Conservation (phyloP, 2,888 invertebrate species). For the Bembecia ichneumoniformis region DNA sequence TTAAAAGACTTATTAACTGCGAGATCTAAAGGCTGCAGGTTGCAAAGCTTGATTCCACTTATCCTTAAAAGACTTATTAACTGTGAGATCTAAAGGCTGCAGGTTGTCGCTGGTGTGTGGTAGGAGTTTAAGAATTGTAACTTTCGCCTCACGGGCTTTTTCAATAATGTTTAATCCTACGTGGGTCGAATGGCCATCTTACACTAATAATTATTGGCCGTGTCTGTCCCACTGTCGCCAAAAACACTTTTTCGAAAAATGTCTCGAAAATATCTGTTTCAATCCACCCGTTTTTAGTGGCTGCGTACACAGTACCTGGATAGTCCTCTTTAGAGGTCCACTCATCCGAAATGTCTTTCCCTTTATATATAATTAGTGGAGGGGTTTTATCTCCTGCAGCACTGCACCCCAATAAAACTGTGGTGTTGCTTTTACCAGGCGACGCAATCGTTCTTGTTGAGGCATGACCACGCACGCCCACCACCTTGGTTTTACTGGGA, state of each 20-base stretch:
- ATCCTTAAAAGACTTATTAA: too few relatives aligned
- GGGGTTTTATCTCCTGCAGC: slow-evolving; percentile 18
- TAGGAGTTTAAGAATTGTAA: too few relatives aligned
- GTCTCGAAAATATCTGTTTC: too few relatives aligned
- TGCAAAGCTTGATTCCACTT: too few relatives aligned
- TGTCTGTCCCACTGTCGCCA: slow-evolving; percentile 6
- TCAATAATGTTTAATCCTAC: too few relatives aligned
- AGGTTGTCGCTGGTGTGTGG: too few relatives aligned
- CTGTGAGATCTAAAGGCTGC: too few relatives aligned
- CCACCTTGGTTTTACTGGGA: slow-evolving; percentile 16
- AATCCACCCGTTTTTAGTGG: too few relatives aligned
- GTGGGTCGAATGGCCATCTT: too few relatives aligned
- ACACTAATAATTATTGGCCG: slow-evolving; percentile 11
- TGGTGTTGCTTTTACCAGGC: slow-evolving; percentile 18
- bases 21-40: too few relatives aligned
- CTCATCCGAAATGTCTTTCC: slow-evolving; percentile 23
- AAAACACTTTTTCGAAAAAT: slow-evolving; percentile 17
- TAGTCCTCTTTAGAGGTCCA: slow-evolving; percentile 14
- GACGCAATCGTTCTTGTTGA: slow-evolving; percentile 14
- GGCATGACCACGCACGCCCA: slow-evolving; percentile 14
- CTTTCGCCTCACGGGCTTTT: too few relatives aligned
- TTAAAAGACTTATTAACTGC: too few relatives aligned
- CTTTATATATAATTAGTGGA: slow-evolving; percentile 19
- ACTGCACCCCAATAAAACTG: slow-evolving; percentile 15
- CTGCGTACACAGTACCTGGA: slow-evolving; percentile 18